phyloP scores from a whole-genome alignment of 2,888 invertebrate species.

The Nomada ferruginata region DNA sequence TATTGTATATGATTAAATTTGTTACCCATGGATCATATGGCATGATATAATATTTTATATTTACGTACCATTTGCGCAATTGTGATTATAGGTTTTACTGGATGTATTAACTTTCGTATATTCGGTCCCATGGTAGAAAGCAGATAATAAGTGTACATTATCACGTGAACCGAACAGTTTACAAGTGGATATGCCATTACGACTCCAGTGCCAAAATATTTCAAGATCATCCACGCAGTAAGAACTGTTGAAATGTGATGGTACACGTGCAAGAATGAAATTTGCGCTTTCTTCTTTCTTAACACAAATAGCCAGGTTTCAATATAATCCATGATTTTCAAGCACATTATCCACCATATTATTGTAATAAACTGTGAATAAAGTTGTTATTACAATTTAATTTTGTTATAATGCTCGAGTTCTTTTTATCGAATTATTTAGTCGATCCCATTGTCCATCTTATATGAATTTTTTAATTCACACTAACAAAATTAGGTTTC shows the following conservation, averaged over 20 bases:
- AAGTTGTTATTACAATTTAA: no score
- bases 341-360: constrained; percentile 86
- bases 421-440: no score
- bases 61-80: constrained; percentile 87
- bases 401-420: no score
- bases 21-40: no score
- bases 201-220: constrained; percentile 88
- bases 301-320: constrained; percentile 90
- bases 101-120: neutral
- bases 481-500: no score
- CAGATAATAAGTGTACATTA: constrained; percentile 91
- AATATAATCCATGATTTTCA: constrained; percentile 88
- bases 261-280: constrained; percentile 84
- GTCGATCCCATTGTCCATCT: no score
- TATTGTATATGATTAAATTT: no score
- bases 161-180: constrained; percentile 88
- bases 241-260: constrained; percentile 88
- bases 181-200: constrained; percentile 86
- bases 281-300: constrained; percentile 89
- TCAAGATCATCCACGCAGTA: constrained; percentile 86
- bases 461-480: no score
- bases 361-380: constrained; percentile 76
- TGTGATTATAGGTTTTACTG: constrained; percentile 86
- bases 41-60: no score
- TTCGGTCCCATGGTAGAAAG: constrained; percentile 58